Evolutionary conservation across 2,888 invertebrate species (phyloP).

Genomic region (Byasa hedistus): DNA sequence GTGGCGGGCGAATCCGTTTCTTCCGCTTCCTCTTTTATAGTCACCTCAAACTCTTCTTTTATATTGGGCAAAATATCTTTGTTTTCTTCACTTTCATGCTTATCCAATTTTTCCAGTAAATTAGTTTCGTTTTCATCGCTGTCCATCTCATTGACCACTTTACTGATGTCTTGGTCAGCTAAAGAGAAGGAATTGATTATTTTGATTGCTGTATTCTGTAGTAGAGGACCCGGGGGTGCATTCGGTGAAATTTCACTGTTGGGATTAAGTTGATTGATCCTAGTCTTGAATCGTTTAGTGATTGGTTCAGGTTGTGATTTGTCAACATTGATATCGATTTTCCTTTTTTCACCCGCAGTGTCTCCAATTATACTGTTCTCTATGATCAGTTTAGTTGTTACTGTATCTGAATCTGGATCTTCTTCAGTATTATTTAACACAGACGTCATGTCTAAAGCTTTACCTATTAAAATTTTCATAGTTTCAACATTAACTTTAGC

Average conservation of each 20-base stretch:
- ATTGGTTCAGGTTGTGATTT: slow-evolving; percentile 22
- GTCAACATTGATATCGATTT: background rate
- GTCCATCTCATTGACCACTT: slow-evolving; percentile 26
- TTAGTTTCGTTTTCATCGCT: slow-evolving; percentile 22
- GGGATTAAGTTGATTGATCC: slow-evolving; percentile 12
- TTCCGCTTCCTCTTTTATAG: slow-evolving; percentile 11
- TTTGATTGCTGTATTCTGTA: slow-evolving; percentile 30
- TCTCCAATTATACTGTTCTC: slow-evolving; percentile 45
- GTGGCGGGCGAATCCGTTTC: slow-evolving; percentile 40
- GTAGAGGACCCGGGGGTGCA: background rate
- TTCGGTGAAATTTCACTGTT: background rate
- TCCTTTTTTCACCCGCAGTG: slow-evolving; percentile 3
- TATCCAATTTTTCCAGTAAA: slow-evolving; percentile 12
- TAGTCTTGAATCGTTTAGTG: slow-evolving; percentile 26
- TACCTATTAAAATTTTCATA: slow-evolving; percentile 45
- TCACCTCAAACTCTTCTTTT: background rate
- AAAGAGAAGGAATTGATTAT: slow-evolving; percentile 37
- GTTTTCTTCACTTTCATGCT: background rate
- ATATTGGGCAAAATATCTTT: background rate
- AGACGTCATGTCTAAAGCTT: slow-evolving; percentile 55
- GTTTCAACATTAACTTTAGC: slow-evolving; percentile 43
- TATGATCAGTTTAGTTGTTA: slow-evolving; percentile 33
- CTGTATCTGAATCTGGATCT: slow-evolving; percentile 25
- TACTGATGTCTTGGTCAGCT: slow-evolving; percentile 32
- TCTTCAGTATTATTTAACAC: slow-evolving; percentile 46